Evolutionary conservation across 2,797 vertebrate genomes (phyloP).

Genomic region (Vipera latastei): DNA sequence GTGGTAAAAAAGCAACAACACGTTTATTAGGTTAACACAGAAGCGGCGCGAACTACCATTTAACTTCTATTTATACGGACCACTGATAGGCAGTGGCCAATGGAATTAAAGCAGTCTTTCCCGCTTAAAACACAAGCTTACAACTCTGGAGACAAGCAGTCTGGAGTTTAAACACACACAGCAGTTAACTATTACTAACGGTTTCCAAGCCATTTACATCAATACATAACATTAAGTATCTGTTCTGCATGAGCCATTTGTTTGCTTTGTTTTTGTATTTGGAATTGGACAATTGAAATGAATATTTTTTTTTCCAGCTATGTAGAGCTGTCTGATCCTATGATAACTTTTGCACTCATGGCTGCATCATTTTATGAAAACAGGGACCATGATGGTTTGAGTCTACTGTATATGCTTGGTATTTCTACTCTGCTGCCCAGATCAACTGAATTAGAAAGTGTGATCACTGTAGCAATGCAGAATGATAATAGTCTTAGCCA

Average conservation of each 20-base stretch:
- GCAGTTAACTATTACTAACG: too few relatives aligned
- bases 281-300: not conserved
- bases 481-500: not conserved
- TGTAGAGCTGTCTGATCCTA: not conserved
- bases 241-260: not conserved
- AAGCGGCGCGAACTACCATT: too few relatives aligned
- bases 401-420: not conserved
- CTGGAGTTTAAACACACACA: too few relatives aligned
- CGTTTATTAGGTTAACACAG: too few relatives aligned
- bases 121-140: too few relatives aligned
- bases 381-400: not conserved
- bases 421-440: not conserved
- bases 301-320: not conserved
- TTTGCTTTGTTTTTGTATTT: not conserved
- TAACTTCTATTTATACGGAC: too few relatives aligned
- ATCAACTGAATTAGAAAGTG: not conserved
- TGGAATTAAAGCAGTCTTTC: too few relatives aligned
- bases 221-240: too few relatives aligned
- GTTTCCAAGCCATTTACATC: too few relatives aligned
- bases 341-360: not conserved
- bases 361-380: not conserved
- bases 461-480: not conserved
- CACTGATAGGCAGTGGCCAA: too few relatives aligned
- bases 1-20: too few relatives aligned
- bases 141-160: too few relatives aligned